Base-by-base conservation (phyloP, 2,797 vertebrate species). In the Myiotriccus ornatus region DNA sequence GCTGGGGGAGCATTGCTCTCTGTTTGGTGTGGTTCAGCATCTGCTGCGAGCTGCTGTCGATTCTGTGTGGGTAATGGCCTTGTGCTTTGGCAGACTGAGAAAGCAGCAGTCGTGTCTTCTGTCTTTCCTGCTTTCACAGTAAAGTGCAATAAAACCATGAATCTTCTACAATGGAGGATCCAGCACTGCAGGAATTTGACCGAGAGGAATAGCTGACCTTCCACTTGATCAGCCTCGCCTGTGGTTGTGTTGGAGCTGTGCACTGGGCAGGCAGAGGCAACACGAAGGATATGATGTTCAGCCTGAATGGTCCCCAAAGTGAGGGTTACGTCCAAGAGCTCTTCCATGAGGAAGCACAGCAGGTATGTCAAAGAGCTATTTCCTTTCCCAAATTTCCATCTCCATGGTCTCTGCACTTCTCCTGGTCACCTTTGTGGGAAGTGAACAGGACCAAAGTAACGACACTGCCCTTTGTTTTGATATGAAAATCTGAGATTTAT, bases 301-400 rank as follows among this genome's bases (percentile, higher is more conserved):
- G 94, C 57, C 14, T 47, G 56, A 93, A 77, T 10, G 34, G 63
- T 65, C 62, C 81, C 78, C 93, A 80, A 17, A 95, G 71, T 15
- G 94, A 67, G 73, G 79, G 97, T 7, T 97, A 96, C 1, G 97
- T 99, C 64, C 98, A 98, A 21, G 99, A 99, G 76, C 98, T 99
- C 93, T 99, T 99, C 97, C 99, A 99, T 0, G 99, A 99, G 94
- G 99, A 99, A 84, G 99, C 98, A 73, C 98, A 99, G 98, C 99
- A 99, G 99, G 99, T 99, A 97, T 56, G 96, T 43, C 7, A 15
- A 50, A 52, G 25, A 34, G 14, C 8, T 4, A 2, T 30, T 25
- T 77, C 39, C 56, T 62, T 43, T 57, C 43, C 43, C 47, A 27
- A 2, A 20, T 52, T 73, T 60, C 52, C 5, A 4, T 30, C 34